Evolutionary conservation across 2,113 vertebrate species (phyloP).

Genomic region (Nesoenas mayeri): DNA sequence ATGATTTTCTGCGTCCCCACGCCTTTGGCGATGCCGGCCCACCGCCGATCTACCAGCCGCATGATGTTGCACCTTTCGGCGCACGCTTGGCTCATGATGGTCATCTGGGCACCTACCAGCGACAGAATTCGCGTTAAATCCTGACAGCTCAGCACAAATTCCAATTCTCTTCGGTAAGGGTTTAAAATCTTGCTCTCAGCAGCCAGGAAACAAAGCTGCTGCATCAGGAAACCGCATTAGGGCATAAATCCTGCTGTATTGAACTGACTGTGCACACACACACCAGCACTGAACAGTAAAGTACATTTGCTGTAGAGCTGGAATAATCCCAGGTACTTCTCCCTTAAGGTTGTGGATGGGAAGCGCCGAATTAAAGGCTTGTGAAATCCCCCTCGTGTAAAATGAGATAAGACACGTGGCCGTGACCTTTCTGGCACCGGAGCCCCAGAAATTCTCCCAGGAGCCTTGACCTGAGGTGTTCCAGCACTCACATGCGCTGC

Average conservation of each 20-base stretch:
- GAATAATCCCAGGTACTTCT: neutral
- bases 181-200: neutral
- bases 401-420: neutral
- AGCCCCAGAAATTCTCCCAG: neutral
- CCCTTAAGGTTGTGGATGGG: neutral
- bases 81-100: constrained; percentile 98
- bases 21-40: constrained; percentile 97
- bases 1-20: constrained; percentile 99
- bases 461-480: neutral
- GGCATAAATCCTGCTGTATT: neutral
- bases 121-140: neutral
- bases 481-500: accelerated
- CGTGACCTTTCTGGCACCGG: neutral
- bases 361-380: neutral
- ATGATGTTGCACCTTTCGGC: constrained; percentile 98
- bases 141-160: neutral
- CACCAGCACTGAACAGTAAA: neutral
- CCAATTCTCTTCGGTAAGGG: neutral
- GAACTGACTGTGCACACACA: neutral
- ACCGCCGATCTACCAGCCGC: constrained; percentile 95
- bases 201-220: neutral
- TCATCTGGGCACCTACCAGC: constrained; percentile 94
- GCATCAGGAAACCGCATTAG: neutral
- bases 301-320: neutral
- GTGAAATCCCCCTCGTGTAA: neutral